phyloP scores from a whole-genome alignment of 2,113 vertebrate species.

The Malurus melanocephalus region DNA sequence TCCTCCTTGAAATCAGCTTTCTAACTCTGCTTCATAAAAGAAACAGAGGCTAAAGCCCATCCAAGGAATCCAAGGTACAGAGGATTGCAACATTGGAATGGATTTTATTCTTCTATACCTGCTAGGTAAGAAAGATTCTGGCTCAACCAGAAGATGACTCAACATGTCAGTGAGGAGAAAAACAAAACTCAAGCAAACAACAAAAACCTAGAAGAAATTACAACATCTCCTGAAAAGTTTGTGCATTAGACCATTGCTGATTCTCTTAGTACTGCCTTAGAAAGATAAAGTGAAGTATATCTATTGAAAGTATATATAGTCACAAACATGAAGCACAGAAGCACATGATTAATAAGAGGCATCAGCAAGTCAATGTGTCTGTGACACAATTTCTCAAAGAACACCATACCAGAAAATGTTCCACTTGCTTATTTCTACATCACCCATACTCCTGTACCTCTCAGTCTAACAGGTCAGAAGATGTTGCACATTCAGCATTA shows the following conservation, averaged over 20 bases:
- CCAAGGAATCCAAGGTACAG: not conserved
- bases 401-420: not conserved
- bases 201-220: not conserved
- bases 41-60: not conserved
- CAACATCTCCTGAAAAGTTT: not conserved
- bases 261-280: not conserved
- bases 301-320: not conserved
- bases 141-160: not conserved
- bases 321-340: constrained; percentile 24
- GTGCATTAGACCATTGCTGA: not conserved
- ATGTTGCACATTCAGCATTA: not conserved
- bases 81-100: not conserved
- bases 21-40: not conserved
- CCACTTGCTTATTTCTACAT: not conserved
- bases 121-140: not conserved
- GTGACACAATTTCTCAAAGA: constrained; percentile 20
- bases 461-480: not conserved
- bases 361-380: constrained; percentile 18
- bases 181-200: not conserved
- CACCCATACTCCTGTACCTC: not conserved
- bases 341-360: not conserved
- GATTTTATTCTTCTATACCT: not conserved
- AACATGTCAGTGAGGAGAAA: not conserved
- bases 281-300: not conserved
- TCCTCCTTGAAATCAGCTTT: not conserved